Base-by-base conservation (phyloP, 1,140 invertebrate species). In the Nylanderia fulva region DNA sequence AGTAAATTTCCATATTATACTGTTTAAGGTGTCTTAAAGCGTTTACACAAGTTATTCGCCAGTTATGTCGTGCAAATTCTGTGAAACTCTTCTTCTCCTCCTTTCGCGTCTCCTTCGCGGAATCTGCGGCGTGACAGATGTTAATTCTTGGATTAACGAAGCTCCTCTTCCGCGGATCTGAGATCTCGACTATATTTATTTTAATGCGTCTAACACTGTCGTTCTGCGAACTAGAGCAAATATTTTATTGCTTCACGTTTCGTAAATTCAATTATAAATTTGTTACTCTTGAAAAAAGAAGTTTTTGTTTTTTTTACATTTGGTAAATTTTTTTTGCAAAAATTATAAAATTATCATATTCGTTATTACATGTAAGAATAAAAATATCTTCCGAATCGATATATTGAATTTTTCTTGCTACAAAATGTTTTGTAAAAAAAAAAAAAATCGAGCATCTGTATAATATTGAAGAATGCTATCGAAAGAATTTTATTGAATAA, bases 11-110 rank as follows among this genome's bases (percentile, higher is more conserved):
- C 63, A 56, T 36, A 69, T 69, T 69, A 80, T 60, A 13, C 45
- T 56, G 33, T 69, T 69, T 69, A 42, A 69, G 21, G 21, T 69
- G 33, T 56, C 24, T 80, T 69, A 80, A 48, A 79, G 63, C 75
- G 33, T 68, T 69, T 56, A 79, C 76, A 54, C 45, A 21, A 80
- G 63, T 69, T 80, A 80, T 80, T 80, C 68, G 48, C 63, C 42
- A 69, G 45, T 39, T 80, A 56, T 56, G 48, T 52, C 6, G 33
- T 21, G 18, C 45, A 69, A 79, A 69, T 80, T 80, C 45, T 54
- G 33, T 7, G 63, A 80, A 56, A 69, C n/a, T 79, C 29, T 6
- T 48, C 42, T 52, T 45, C 45, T 48, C 24, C 4, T 64, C 24
- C 4, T 64, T 29, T 7, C 39, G 15, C 5, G 8, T 24, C 15